Base-by-base conservation (phyloP, 2,797 vertebrate genomes). In the Triplophysa bombifrons region DNA sequence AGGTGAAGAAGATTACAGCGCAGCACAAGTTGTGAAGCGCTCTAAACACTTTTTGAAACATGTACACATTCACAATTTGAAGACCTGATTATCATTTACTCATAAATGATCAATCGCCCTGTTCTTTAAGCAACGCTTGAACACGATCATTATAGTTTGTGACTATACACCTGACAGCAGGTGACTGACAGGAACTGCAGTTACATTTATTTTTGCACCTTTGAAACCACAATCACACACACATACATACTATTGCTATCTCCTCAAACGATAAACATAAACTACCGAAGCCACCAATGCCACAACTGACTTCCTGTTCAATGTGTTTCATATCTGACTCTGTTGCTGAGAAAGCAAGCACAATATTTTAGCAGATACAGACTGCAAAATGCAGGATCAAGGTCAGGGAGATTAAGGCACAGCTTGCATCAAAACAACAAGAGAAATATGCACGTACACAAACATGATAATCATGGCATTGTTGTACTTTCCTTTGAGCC, bases 231-330 rank as follows among this genome's bases (percentile, higher is more conserved):
- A 86, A 82, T 83, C 82, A 64, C 48, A 68, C 81, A 50, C 84
- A 85, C 44, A 67, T 79, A 50, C 84, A 85, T 73, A 74, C 11
- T 48, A 56, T 25, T 60, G 64, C 74, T 82, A 80, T 85, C 80
- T 81, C 72, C 81, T 88, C 83, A 19, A 51, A 81, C 82, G 88
- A 91, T 90, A 91, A 90, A 91, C 84, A 91, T 86, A 91, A 85
- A 91, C 87, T 70, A 90, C 91, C 92, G 87, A 89, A 88, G 89
- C 92, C 92, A 85, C 91, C 60, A 81, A 89, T 90, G 89, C 92
- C 93, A 91, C 93, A 93, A 93, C 92, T 89, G 88, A 92, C 93
- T 94, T 94, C 93, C 93, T 93, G 92, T 91, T 92, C 86, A 82
- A 82, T 90, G 82, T 82, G 88, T 90, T 91, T 92, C 85, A 74